phyloP scores from a whole-genome alignment of 2,797 vertebrate genomes.

The Coracias cyanogaster region DNA sequence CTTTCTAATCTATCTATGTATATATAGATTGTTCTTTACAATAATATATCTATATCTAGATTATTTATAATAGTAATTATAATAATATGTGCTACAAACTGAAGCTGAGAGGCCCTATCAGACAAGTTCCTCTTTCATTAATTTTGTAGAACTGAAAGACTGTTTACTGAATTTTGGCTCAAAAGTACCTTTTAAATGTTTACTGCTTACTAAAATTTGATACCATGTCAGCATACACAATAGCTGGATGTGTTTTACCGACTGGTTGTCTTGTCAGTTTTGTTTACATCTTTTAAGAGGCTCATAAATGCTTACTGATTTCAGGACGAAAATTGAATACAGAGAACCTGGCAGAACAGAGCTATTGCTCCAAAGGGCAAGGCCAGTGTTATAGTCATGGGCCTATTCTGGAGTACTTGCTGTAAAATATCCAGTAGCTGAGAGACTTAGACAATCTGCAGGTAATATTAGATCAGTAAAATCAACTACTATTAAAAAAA shows the following conservation, averaged over 20 bases:
- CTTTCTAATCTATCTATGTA: not conserved
- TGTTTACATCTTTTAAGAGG: not conserved
- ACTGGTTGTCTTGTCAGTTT: not conserved
- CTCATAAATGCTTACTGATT: not conserved
- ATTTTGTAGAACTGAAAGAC: not conserved
- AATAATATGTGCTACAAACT: not conserved
- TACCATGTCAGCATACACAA: not conserved
- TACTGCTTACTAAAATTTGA: not conserved
- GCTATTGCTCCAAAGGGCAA: not conserved
- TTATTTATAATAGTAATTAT: not conserved
- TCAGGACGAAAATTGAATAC: not conserved
- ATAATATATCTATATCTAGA: not conserved
- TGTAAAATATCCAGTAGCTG: not conserved
- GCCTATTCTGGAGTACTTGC: not conserved
- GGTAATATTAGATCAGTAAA: not conserved
- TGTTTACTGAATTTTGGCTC: not conserved
- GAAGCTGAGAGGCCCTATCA: not conserved
- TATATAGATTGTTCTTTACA: not conserved
- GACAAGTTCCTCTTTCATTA: not conserved
- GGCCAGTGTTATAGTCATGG: not conserved
- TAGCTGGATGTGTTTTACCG: not conserved
- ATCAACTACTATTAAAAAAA: not conserved
- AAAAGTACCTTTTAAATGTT: not conserved
- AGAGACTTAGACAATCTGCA: not conserved
- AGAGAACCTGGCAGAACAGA: not conserved